These are phyloP conservation scores for Leptodactylus fuscus DNA, from an alignment of 2,113 vertebrate species.

Conservation along the genomic window DNA sequence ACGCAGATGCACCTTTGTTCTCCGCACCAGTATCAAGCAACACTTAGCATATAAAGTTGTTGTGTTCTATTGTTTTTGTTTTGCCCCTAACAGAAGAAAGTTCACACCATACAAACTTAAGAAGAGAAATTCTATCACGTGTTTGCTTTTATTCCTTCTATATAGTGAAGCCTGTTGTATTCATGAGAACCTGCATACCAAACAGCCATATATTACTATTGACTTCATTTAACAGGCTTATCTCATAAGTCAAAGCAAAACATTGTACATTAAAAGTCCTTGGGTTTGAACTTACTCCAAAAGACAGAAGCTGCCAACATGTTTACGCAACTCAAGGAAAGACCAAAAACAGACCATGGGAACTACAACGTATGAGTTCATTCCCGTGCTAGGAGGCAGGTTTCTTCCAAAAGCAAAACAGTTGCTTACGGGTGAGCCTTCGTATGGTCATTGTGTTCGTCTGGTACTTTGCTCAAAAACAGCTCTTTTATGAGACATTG, in stretches of 20 bases:
- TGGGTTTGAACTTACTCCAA: slow-evolving; percentile 38
- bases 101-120: background rate
- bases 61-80: too few relatives aligned
- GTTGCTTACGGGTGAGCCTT: background rate
- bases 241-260: slow-evolving; percentile 53
- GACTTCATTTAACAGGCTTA: slow-evolving; percentile 46
- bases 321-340: slow-evolving; percentile 54
- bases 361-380: slow-evolving; percentile 49
- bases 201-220: slow-evolving; percentile 16
- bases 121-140: background rate
- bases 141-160: background rate
- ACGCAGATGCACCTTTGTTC: too few relatives aligned
- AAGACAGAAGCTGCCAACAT: slow-evolving; percentile 50
- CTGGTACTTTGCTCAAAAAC: background rate
- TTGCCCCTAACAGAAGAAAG: background rate
- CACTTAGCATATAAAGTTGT: too few relatives aligned
- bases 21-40: too few relatives aligned
- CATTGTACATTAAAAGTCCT: slow-evolving; percentile 41
- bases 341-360: slow-evolving; percentile 56
- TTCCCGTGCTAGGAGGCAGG: slow-evolving; percentile 15
- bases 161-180: too few relatives aligned
- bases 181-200: background rate
- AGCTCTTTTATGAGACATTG: slow-evolving; percentile 1
- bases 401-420: slow-evolving; percentile 1
- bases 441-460: background rate